Evolutionary conservation across 2,113 vertebrate species (phyloP), one percentile per base, ranked within the genome.

Genomic region (Puma concolor): DNA sequence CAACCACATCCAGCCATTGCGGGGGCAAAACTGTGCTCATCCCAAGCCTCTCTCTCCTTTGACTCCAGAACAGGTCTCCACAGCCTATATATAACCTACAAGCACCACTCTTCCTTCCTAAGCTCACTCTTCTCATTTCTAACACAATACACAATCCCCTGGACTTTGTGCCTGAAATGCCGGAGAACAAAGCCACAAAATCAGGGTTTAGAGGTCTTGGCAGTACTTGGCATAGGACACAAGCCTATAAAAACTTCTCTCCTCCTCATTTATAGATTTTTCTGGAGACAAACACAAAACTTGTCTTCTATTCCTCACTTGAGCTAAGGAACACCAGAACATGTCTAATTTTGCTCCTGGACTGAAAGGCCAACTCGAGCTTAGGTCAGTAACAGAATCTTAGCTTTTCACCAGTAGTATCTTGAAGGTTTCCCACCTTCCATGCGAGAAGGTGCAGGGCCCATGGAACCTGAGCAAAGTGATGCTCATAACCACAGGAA

Each of bases 171-270:
- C 79, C 95, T 52, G 4, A 97, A 86, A 60, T 27, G 87, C 33
- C 87, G 92, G 88, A 88, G 54, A 93, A 77, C 60, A 92, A 90
- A 85, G 38, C 72, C 74, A 63, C 87, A 67, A 48, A 95, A 91
- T 36, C 64, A 88, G n/a, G 17, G 29, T 38, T 44, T 67, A 13
- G 50, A 14, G 21, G 25, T 38, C 33, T 14, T 60, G 79, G 79
- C 95, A 63, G 52, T 23, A 64, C 87, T 67, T 50, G 29, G 67
- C 44, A 31, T 54, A 83, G 23, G 52, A 95, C 82, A 63, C 44
- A 44, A 66, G 71, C 57, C 84, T 80, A 9, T 76, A 79, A 91
- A 95, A 97, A 93, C 15, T 23, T 41, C 48, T 63, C 57, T 77
- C 82, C 54, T 64, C 52, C 48, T 81, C 33, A 57, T 52, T 60